Base-by-base conservation (phyloP, 2,797 vertebrate species). In the Thripadectes ignobilis region DNA sequence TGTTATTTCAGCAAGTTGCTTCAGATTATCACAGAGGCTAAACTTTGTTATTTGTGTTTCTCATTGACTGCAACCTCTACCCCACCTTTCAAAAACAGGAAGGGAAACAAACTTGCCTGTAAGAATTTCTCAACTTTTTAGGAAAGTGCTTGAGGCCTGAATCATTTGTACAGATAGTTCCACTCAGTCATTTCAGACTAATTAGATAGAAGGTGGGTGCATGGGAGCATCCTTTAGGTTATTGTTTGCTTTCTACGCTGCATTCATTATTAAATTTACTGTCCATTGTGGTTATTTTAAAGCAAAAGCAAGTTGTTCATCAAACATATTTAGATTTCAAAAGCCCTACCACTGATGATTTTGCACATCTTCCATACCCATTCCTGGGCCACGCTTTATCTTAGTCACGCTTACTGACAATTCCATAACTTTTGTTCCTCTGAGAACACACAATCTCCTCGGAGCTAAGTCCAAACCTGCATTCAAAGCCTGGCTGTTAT, bases 381-480 rank as follows among this genome's bases (percentile, higher is more conserved):
- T 61, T 76, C 41, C 32, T 68, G 4, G 0, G 43, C 26, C 0
- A 0, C 17, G 8, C 23, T 75, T 43, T 36, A 32, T 21, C 54
- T 74, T 36, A n/a, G 22, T 45, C 2, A 6, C 39, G 18, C 46
- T 69, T 61, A 82, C 20, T 27, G 27, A 81, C 43, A 67, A 59
- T 52, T 23, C 8, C 1, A 0, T 65, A 82, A n/a, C 36, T 22
- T 49, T 52, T 38, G 10, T 36, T 92, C 57, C 34, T 52, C 11
- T 63, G 13, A 79, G 30, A 9, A 75, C 15, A 29, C 10, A 72
- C 8, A 22, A 17, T 36, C 51, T 61, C 39, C 54, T 77, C 14
- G 14, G 34, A 86, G 26, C n/a, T 16, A 67, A 74, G 17, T 23
- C 39, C 41, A 86, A 85, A 83, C 23, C 30, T 66, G n/a, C 68